Evolutionary conservation across 1,140 invertebrate species (phyloP).

Genomic region (Alviniconcha marisindica): DNA sequence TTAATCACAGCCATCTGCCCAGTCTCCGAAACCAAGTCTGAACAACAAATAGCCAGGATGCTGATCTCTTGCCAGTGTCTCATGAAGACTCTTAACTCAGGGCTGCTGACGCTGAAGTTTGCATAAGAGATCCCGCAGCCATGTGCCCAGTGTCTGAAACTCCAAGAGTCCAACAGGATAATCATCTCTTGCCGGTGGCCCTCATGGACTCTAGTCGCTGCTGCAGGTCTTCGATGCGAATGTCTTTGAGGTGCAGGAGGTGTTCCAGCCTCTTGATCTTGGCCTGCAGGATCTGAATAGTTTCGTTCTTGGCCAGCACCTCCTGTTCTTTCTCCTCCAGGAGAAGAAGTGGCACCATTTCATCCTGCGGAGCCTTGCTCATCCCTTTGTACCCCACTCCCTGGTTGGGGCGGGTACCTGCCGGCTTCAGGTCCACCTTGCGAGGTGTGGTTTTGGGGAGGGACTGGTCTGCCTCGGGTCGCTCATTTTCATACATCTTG

Average conservation of each 20-base stretch:
- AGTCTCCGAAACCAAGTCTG: no score
- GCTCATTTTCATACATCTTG: constrained; percentile 45
- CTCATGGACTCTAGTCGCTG: constrained; percentile 51
- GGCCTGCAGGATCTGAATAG: constrained; percentile 72
- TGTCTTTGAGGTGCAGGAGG: constrained; percentile 73
- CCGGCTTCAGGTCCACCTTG: not conserved
- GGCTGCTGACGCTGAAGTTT: no score
- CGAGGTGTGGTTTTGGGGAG: not conserved
- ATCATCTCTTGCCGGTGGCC: constrained; percentile 50
- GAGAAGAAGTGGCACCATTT: constrained; percentile 48
- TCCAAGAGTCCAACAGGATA: no score
- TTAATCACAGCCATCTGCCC: no score
- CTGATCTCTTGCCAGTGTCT: no score
- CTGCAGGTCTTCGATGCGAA: constrained; percentile 71
- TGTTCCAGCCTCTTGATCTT: constrained; percentile 73
- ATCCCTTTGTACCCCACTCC: not conserved
- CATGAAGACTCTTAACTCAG: no score
- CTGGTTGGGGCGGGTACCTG: no score
- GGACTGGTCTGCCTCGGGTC: constrained; percentile 61
- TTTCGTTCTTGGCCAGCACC: constrained; percentile 71
- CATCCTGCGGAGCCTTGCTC: not conserved
- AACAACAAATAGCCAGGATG: no score
- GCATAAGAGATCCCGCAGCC: no score
- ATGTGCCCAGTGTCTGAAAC: no score
- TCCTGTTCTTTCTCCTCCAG: constrained; percentile 72